These are phyloP conservation scores for Psylliodes chrysocephalus DNA, from an alignment of 2,888 invertebrate species.

Conservation along the genomic window DNA sequence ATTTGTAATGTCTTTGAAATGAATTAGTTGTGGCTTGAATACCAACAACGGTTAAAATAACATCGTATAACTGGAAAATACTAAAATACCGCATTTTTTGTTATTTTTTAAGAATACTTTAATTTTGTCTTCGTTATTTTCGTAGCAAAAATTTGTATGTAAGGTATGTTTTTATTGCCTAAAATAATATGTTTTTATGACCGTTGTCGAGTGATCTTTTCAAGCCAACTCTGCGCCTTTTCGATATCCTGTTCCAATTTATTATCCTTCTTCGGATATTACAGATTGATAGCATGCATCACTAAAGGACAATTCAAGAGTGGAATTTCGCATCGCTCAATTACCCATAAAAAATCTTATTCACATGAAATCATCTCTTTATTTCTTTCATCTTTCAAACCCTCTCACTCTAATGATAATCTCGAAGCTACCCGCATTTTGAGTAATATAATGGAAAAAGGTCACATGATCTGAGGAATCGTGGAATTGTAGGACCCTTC, in stretches of 20 bases:
- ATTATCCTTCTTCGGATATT: slow-evolving; percentile 7
- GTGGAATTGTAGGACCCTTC: slow-evolving; percentile 7
- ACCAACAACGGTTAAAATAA: no score
- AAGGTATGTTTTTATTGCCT: no score
- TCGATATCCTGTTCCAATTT: neutral
- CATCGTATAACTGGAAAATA: no score
- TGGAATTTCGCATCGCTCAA: slow-evolving; percentile 20
- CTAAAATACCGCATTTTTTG: no score
- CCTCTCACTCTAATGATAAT: slow-evolving; percentile 33
- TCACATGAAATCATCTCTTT: slow-evolving; percentile 27
- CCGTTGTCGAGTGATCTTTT: neutral
- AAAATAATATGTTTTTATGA: neutral
- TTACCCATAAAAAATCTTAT: slow-evolving; percentile 24
- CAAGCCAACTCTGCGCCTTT: neutral
- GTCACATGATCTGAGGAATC: slow-evolving; percentile 17
- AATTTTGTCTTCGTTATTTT: no score
- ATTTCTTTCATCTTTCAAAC: slow-evolving; percentile 18
- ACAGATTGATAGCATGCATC: slow-evolving; percentile 3
- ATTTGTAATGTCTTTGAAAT: no score
- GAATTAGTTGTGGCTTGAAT: no score
- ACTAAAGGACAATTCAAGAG: slow-evolving; percentile 7
- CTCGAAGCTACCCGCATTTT: slow-evolving; percentile 39
- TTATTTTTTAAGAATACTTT: no score
- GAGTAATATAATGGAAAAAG: slow-evolving; percentile 30
- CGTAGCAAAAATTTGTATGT: no score